These are phyloP conservation scores for Macrosiphum euphorbiae DNA, from an alignment of 2,888 invertebrate species.

Conservation along the genomic window DNA sequence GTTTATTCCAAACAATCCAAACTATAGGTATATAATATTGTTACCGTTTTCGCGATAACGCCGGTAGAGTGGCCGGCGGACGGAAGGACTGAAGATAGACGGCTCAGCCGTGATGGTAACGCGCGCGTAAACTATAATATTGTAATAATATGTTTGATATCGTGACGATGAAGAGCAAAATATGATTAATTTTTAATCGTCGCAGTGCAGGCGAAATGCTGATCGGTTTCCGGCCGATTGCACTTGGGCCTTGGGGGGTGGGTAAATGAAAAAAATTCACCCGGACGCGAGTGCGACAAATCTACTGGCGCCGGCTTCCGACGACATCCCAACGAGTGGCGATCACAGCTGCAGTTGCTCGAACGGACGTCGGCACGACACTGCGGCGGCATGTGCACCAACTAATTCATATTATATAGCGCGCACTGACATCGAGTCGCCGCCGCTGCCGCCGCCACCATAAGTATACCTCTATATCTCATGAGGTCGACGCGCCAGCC, in stretches of 20 bases:
- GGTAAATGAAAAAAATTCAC: background rate
- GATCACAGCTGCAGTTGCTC: background rate
- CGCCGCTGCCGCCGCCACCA: background rate
- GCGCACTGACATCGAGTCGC: slow-evolving; percentile 7
- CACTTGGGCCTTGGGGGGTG: background rate
- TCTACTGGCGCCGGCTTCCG: background rate
- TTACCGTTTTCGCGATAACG: background rate
- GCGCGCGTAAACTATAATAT: background rate
- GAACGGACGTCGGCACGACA: slow-evolving; percentile 29
- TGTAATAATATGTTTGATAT: background rate
- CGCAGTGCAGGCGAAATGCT: background rate
- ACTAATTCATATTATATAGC: background rate
- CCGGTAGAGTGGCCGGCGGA: background rate
- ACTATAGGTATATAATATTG: background rate
- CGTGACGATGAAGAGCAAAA: background rate
- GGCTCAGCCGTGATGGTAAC: background rate
- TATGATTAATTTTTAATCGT: background rate
- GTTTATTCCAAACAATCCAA: too few relatives aligned
- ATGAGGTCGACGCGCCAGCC: slow-evolving; percentile 33
- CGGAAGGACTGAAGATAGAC: background rate
- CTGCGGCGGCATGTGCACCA: slow-evolving; percentile 10
- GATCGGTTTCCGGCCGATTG: background rate
- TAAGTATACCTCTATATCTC: background rate
- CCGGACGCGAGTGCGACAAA: background rate
- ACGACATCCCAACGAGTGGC: background rate